Evolutionary conservation across 2,113 vertebrate species (phyloP).

Genomic region (Leptodactylus fuscus): DNA sequence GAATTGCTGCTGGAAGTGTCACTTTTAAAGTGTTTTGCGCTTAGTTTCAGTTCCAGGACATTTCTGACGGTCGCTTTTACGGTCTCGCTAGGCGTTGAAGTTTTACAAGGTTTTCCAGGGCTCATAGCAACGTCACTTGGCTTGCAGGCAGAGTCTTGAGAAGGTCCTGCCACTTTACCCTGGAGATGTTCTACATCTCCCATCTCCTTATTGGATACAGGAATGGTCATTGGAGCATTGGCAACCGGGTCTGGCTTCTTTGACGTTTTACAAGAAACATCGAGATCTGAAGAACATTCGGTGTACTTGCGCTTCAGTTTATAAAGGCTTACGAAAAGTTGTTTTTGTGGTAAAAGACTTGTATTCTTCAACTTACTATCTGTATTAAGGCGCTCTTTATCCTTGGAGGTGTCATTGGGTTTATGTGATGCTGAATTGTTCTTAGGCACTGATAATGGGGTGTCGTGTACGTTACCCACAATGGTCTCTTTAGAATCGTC

Average conservation of each 20-base stretch:
- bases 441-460: slow-evolving; percentile 80
- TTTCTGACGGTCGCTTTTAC: slow-evolving; percentile 86
- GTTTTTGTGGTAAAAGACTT: slow-evolving; percentile 70
- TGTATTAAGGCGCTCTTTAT: slow-evolving; percentile 71
- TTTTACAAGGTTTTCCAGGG: slow-evolving; percentile 71
- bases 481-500: slow-evolving; percentile 71
- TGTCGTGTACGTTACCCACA: slow-evolving; percentile 69
- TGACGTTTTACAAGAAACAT: slow-evolving; percentile 69
- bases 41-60: slow-evolving; percentile 85
- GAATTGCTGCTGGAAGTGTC: slow-evolving; percentile 70
- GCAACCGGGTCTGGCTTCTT: slow-evolving; percentile 65
- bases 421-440: slow-evolving; percentile 74
- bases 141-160: slow-evolving; percentile 76
- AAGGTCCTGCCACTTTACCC: slow-evolving; percentile 73
- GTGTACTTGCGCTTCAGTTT: slow-evolving; percentile 67
- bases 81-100: slow-evolving; percentile 75
- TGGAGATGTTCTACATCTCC: slow-evolving; percentile 73
- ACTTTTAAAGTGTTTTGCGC: slow-evolving; percentile 76
- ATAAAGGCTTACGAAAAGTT: slow-evolving; percentile 52
- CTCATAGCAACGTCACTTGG: slow-evolving; percentile 73
- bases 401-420: slow-evolving; percentile 70
- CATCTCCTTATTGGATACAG: slow-evolving; percentile 68
- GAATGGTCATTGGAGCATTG: slow-evolving; percentile 69
- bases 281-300: slow-evolving; percentile 69
- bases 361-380: slow-evolving; percentile 74